phyloP scores from a whole-genome alignment of 2,113 vertebrate genomes.

The Cololabis saira region DNA sequence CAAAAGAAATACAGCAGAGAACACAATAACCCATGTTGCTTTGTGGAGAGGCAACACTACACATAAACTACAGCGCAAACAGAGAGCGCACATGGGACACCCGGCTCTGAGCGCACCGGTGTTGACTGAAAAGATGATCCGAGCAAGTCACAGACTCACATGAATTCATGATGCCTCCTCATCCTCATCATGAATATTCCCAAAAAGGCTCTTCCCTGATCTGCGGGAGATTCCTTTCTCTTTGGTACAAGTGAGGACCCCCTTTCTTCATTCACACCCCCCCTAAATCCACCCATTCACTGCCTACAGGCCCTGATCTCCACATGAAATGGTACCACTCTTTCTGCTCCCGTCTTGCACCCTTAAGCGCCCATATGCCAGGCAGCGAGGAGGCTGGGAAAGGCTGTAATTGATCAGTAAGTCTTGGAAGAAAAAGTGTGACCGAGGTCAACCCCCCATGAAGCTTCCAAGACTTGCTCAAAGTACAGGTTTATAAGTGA shows the following conservation, averaged over 20 bases:
- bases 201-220: constrained; percentile 85
- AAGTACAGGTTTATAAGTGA: constrained; percentile 62
- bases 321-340: constrained; percentile 86
- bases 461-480: constrained; percentile 65
- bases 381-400: constrained; percentile 82
- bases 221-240: constrained; percentile 81
- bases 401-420: constrained; percentile 90
- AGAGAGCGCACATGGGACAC: constrained; percentile 38
- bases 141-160: constrained; percentile 74
- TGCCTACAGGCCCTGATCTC: constrained; percentile 83
- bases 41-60: constrained; percentile 76
- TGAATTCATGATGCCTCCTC: constrained; percentile 86
- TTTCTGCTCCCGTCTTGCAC: constrained; percentile 81
- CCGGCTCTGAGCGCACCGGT: constrained; percentile 69
- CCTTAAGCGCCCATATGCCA: constrained; percentile 84
- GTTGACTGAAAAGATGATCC: constrained; percentile 92
- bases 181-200: constrained; percentile 93
- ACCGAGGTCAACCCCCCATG: constrained; percentile 78
- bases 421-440: constrained; percentile 82
- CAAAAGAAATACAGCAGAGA: constrained; percentile 74
- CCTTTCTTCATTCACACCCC: constrained; percentile 68
- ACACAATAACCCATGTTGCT: constrained; percentile 72
- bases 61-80: constrained; percentile 71
- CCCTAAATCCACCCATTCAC: constrained; percentile 85
- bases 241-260: constrained; percentile 69